Base-by-base conservation (phyloP, 2,888 invertebrate genomes). In the Bugulina stolonifera region DNA sequence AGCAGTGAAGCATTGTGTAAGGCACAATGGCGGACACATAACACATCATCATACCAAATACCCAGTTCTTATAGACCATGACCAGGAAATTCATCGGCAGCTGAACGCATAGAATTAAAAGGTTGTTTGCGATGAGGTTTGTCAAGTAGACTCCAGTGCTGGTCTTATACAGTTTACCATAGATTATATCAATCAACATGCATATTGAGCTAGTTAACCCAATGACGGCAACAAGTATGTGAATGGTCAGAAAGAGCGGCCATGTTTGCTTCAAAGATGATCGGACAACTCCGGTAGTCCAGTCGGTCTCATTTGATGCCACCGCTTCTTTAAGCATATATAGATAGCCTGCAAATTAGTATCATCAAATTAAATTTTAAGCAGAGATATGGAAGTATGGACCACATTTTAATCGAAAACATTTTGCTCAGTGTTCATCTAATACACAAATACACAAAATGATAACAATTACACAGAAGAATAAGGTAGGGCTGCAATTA, bases 1-100 rank as follows among this genome's bases (percentile, higher is more conserved):
- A 89, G 71, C 89, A 89, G 80, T 91, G 90, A 72, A 89, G 82
- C 1, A 90, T 90, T 76, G 90, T 89, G 79, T 90, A 90, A 87
- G 91, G 91, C 77, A 91, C 80, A 89, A 91, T 90, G 0, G 91
- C 91, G 76, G 90, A 80, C 79, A 90, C 89, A 80, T 88, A 90
- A 83, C 91, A 91, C 74, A 91, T 81, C 76, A 90, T 88, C 77
- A 89, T 88, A 5, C 91, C 91, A 77, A 90, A 89, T 74, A 90
- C 86, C 90, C 90, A 91, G 81, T 90, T 89, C 78, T 89, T 27
- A 32, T 64, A 64, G 3, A 64, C 14, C 64, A 64, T 64, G 10
- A 64, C 14, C 10, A 64, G 25, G 27, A 64, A 64, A n/a, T 64
- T 64, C 14, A 64, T 34, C 10, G 64, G 64, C 2, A 64, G 64